Evolutionary conservation across 2,113 vertebrate species (phyloP), one percentile per base, ranked within the genome.

Genomic region (Chaetodon trifascialis): DNA sequence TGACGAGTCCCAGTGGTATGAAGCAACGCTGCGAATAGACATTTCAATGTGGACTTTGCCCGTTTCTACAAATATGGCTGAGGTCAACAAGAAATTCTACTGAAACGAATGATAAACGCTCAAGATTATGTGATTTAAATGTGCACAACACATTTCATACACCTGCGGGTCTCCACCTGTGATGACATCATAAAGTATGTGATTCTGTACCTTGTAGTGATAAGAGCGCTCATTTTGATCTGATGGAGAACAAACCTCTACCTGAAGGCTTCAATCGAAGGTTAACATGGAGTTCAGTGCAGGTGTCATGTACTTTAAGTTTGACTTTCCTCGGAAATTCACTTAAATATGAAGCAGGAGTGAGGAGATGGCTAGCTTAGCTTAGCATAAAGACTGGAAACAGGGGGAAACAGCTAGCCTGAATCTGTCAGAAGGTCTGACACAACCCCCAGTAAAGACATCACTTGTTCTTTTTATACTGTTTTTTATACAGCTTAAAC

Each of bases 21-120:
- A 80, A 69, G 21, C 56, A 46, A 44, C 52, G 55, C 34, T 44
- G 25, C 21, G 36, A 73, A 63, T 34, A 9, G 8, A 51, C 34
- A 67, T 49, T 64, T 72, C 67, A 34, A 2, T 15, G 3, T 19
- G 64, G 68, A 78, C 84, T 70, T 86, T 75, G 47, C 23, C 42
- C 77, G 59, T 66, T 70, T 44, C 11, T 60, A 38, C 58, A 78
- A 86, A 89, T 63, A 64, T 42, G 42, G 81, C 76, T 38, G 74
- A 81, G 77, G 84, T 30, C 0, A 34, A 38, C 5, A 4, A 30
- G 14, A 69, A 36, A 21, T 40, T 60, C 23, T 8, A 46, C 79
- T 4, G 49, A 80, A 83, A 69, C 51, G 14, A 16, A 10, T 60
- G 82, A 85, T 25, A 30, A 51, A 73, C 69, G 52, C 46, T 76